A percentile compares a stretch with the other conserved stretches of the same genome.
Conservation (phyloP, 2,113 vertebrate species). For the Onychorhynchus coronatus region DNA sequence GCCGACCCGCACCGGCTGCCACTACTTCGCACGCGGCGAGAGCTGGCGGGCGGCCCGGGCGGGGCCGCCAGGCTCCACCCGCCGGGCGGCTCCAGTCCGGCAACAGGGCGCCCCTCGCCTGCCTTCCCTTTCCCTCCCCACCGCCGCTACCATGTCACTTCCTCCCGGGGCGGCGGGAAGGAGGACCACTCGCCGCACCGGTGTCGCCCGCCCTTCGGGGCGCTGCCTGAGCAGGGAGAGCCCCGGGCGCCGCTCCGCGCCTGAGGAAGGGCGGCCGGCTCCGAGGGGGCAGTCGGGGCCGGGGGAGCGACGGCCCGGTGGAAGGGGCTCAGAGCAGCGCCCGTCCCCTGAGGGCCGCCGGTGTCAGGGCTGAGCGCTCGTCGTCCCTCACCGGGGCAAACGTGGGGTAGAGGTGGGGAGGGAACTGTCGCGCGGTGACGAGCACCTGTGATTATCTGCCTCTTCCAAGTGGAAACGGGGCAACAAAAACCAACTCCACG, state of each 20-base stretch:
- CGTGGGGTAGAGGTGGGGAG: too few species aligned
- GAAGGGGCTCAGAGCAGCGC: not conserved
- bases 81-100: constrained; percentile 64
- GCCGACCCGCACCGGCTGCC: constrained; percentile 28
- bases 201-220: rapidly evolving
- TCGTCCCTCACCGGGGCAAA: too few species aligned
- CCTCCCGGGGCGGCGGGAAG: constrained; percentile 58
- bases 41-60: constrained; percentile 37
- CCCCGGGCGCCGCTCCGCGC: rapidly evolving
- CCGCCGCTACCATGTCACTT: constrained; percentile 74
- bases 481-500: rapidly evolving
- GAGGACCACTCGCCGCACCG: not conserved
- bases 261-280: not conserved
- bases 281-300: not conserved
- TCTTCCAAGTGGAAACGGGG: rapidly evolving
- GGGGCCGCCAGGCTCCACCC: constrained; percentile 74
- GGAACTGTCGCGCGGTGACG: not conserved
- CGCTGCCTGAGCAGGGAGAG: too few species aligned
- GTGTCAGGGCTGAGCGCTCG: rapidly evolving
- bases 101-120: constrained; percentile 56
- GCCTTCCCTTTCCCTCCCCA: constrained; percentile 31
- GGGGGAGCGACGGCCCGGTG: not conserved
- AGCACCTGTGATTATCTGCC: not conserved
- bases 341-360: too few species aligned
- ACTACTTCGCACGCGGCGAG: constrained; percentile 52